Evolutionary conservation across 2,888 invertebrate genomes (phyloP).

Genomic region (Synanthedon tipuliformis): DNA sequence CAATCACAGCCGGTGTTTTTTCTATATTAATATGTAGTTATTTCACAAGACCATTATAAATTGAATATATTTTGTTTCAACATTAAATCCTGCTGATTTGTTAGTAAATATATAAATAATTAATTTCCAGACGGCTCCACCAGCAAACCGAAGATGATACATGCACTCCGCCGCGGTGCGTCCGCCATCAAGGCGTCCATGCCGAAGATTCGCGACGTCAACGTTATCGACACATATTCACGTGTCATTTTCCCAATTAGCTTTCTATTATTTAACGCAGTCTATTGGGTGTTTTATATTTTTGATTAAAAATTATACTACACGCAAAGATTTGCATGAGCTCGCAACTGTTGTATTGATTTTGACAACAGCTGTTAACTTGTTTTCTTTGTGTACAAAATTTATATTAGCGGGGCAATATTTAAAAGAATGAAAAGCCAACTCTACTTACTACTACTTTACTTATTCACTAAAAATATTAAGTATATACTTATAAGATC

Average conservation of each 20-base stretch:
- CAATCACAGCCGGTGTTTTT: too few relatives aligned
- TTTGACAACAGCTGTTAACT: too few relatives aligned
- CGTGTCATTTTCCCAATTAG: constrained; percentile 95
- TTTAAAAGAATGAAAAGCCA: too few relatives aligned
- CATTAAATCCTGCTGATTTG: background rate
- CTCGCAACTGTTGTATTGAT: too few relatives aligned
- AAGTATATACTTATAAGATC: too few relatives aligned
- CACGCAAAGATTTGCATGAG: too few relatives aligned
- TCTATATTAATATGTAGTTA: too few relatives aligned
- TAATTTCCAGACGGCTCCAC: constrained; percentile 59
- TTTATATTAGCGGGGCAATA: too few relatives aligned
- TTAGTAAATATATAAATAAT: background rate
- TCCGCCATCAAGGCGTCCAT: constrained; percentile 89
- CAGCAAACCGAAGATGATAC: constrained; percentile 79
- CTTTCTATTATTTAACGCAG: constrained; percentile 93
- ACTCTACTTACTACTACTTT: too few relatives aligned
- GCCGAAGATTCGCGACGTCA: constrained; percentile 97
- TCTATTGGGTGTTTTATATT: constrained; percentile 96
- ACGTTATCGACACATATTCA: constrained; percentile 97
- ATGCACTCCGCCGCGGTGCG: constrained; percentile 85
- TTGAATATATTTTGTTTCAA: constrained; percentile 1
- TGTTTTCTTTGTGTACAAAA: too few relatives aligned
- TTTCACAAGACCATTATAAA: too few relatives aligned
- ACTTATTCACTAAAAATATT: too few relatives aligned
- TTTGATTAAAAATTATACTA: constrained; percentile 62